Conservation (phyloP, 1,140 invertebrate species). For the Andrena cerasifolii region DNA sequence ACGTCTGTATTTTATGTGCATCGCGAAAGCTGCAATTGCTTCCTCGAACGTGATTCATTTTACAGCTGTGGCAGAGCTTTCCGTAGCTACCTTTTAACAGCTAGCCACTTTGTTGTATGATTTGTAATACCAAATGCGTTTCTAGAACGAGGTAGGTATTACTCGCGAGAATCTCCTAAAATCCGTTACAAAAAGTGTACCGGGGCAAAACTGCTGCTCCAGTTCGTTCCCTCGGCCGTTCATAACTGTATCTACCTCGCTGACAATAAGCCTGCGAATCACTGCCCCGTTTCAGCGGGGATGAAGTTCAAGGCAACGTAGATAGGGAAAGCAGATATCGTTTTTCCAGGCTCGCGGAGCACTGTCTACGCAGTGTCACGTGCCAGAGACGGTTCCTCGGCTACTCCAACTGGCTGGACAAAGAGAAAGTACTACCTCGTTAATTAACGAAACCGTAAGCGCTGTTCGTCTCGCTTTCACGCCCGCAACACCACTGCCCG, state of each 20-base stretch:
- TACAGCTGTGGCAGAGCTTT: background rate
- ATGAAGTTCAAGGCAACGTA: constrained; percentile 24
- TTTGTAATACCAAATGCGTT: background rate
- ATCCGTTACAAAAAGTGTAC: no score
- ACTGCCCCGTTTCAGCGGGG: background rate
- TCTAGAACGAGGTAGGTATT: no score
- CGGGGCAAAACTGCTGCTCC: background rate
- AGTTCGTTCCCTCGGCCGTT: background rate
- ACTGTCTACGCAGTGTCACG: constrained; percentile 13
- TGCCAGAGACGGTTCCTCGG: constrained; percentile 19
- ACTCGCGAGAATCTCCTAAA: no score
- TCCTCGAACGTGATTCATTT: background rate
- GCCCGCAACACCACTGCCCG: no score
- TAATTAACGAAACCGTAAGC: constrained; percentile 56
- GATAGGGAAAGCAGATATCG: constrained; percentile 1
- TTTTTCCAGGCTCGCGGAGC: constrained; percentile 33
- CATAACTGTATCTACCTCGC: background rate
- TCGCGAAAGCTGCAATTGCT: background rate
- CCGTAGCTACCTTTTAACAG: background rate
- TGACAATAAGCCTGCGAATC: background rate
- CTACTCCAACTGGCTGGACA: constrained; percentile 6
- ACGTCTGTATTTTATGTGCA: constrained; percentile 10
- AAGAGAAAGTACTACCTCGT: constrained; percentile 49
- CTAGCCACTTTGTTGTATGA: background rate
- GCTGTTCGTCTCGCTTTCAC: background rate